phyloP scores from a whole-genome alignment of 2,113 vertebrate species.

The Dicerorhinus sumatrensis region DNA sequence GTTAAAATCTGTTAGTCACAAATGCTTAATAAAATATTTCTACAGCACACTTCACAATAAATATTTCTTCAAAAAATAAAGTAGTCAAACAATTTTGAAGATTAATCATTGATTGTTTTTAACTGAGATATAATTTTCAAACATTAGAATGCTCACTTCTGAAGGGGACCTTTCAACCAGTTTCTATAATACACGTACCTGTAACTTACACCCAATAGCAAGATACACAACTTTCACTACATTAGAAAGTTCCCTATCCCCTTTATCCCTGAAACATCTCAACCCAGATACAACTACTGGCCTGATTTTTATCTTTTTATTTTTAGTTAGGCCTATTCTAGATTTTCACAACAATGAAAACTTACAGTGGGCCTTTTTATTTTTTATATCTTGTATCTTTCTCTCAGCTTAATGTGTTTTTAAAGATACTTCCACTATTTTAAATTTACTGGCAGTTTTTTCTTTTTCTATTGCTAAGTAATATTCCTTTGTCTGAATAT shows the following conservation, averaged over 20 bases:
- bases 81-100: neutral
- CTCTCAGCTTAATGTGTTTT: neutral
- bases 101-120: neutral
- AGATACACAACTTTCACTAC: neutral
- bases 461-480: neutral
- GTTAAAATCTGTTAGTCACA: neutral
- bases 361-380: too few relatives aligned
- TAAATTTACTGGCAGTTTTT: neutral
- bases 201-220: neutral
- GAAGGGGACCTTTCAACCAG: neutral
- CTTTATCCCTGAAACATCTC: neutral
- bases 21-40: neutral
- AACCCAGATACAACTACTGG: too few relatives aligned
- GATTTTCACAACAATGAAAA: neutral
- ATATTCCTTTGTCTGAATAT: neutral
- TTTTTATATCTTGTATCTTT: neutral
- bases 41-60: neutral
- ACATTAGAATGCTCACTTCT: neutral
- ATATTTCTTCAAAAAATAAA: neutral
- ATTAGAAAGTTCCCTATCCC: too few relatives aligned
- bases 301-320: neutral
- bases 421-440: neutral
- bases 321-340: neutral
- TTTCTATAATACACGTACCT: too few relatives aligned
- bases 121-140: neutral